Conservation (phyloP, 2,113 vertebrate genomes). For the Pan troglodytes region NHGRI_mPanTro3-v2.1_pri NC_072412.2:32224501-32225000, state of each 20-base stretch:
- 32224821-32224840: not conserved
- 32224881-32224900: not conserved
- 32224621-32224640: too few relatives aligned
- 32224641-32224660: too few relatives aligned
- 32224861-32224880: not conserved
- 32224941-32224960: not conserved
- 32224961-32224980: not conserved
- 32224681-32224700: not conserved
- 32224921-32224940: not conserved
- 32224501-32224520: not conserved
- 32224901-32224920: not conserved
- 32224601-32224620: not conserved
- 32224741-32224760: not conserved
- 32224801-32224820: not conserved
- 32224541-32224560: not conserved
- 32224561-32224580: not conserved
- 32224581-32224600: not conserved
- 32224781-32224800: not conserved
- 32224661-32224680: too few relatives aligned
- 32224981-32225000: not conserved
- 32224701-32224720: not conserved
- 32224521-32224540: not conserved
- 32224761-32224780: not conserved
- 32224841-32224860: rapidly evolving
- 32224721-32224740: not conserved